A percentile compares a stretch with the other conserved stretches of the same genome.
Evolutionary conservation across 2,888 invertebrate species (phyloP).

Genomic region (Tipula unca): DNA sequence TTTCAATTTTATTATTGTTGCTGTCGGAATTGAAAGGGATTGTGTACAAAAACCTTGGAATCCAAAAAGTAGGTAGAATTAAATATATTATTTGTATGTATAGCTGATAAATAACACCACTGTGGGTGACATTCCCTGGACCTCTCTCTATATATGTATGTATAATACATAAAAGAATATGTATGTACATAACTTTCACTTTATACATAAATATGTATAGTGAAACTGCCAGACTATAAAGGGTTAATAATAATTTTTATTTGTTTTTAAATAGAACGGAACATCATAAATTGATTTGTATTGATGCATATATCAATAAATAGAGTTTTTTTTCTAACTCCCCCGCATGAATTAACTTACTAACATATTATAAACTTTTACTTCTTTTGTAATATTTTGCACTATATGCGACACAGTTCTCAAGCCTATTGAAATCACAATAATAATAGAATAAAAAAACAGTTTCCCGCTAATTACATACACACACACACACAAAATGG

Average conservation of each 20-base stretch:
- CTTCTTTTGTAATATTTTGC: background rate
- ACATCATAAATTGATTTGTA: background rate
- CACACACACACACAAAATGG: background rate
- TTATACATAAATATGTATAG: too few species aligned
- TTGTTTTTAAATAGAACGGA: background rate
- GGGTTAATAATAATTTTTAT: background rate
- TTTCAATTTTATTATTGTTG: background rate
- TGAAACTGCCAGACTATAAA: background rate
- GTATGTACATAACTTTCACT: background rate
- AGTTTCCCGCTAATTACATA: background rate
- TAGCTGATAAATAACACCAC: background rate
- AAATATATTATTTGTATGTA: background rate
- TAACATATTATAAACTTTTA: background rate
- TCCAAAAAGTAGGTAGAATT: background rate
- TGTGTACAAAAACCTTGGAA: background rate
- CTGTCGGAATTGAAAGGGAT: slow-evolving; percentile 14
- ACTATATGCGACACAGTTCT: background rate
- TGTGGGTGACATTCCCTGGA: background rate
- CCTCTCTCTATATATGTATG: background rate
- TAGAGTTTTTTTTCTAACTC: background rate
- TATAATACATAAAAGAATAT: background rate
- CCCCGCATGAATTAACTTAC: background rate
- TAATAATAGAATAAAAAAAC: background rate
- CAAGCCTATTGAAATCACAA: background rate
- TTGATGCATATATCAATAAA: background rate